These are phyloP conservation scores for Ormyrus thymus DNA, from an alignment of 2,888 invertebrate species.

Conservation along the genomic window DNA sequence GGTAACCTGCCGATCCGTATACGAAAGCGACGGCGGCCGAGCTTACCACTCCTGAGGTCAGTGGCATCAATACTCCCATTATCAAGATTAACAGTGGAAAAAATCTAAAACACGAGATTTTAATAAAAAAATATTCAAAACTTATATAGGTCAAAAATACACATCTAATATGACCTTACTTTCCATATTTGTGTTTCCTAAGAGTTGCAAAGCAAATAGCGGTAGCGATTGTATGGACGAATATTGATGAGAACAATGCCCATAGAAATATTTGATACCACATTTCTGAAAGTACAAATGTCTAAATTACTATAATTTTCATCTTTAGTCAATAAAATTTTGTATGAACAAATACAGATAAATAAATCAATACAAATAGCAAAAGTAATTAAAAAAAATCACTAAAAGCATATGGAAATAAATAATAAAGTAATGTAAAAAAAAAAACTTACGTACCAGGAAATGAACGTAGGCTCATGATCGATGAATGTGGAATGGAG, in stretches of 20 bases:
- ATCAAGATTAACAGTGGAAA: constrained; percentile 91
- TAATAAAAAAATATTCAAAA: constrained; percentile 26
- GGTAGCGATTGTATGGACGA: constrained; percentile 94
- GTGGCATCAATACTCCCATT: constrained; percentile 92
- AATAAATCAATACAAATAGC: not conserved
- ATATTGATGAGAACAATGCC: constrained; percentile 94
- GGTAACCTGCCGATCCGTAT: constrained; percentile 90
- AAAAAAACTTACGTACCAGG: constrained; percentile 62
- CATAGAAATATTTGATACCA: constrained; percentile 98
- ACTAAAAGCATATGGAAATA: constrained; percentile 24
- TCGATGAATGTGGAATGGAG: constrained; percentile 52
- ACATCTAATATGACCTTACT: constrained; percentile 71
- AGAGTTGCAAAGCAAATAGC: constrained; percentile 93
- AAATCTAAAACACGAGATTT: constrained; percentile 79
- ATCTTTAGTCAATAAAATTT: constrained; percentile 15
- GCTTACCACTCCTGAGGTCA: constrained; percentile 90
- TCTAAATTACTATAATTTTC: not conserved
- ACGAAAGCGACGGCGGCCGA: constrained; percentile 96
- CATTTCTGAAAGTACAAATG: constrained; percentile 85
- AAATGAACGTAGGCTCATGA: constrained; percentile 62
- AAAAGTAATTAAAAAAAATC: constrained; percentile 21
- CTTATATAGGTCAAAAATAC: constrained; percentile 17
- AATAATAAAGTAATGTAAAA: constrained; percentile 21
- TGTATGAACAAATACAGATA: too few relatives aligned
- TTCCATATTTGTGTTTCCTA: constrained; percentile 94